Percentiles rank a stretch among this genome's conserved stretches.
Evolutionary conservation across 2,113 vertebrate species (phyloP).

Genomic region (Fulica atra): DNA sequence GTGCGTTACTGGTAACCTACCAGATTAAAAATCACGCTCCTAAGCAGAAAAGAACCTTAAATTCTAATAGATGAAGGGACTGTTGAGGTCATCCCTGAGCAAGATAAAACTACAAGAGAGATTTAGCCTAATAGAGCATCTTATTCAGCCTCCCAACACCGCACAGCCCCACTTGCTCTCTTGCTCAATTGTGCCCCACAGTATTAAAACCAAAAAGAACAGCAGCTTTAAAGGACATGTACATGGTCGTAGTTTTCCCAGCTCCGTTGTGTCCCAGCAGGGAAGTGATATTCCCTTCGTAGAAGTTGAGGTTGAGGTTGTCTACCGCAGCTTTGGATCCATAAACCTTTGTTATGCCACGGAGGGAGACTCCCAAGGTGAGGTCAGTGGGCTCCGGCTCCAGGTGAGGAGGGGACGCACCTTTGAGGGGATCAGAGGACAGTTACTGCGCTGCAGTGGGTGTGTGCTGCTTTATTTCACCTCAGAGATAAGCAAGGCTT

Average conservation of each 20-base stretch:
- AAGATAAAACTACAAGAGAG: not conserved
- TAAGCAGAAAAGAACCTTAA: not conserved
- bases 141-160: not conserved
- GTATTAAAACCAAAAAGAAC: not conserved
- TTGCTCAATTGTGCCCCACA: not conserved
- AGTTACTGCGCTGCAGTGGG: not conserved
- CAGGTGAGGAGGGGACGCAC: conserved; percentile 71
- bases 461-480: not conserved
- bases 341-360: conserved; percentile 90
- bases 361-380: conserved; percentile 86
- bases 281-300: conserved; percentile 92
- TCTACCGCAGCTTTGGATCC: conserved; percentile 85
- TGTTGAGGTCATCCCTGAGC: not conserved
- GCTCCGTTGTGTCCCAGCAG: conserved; percentile 96
- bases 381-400: conserved; percentile 84
- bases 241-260: conserved; percentile 98
- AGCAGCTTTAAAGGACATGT: conserved; percentile 17
- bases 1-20: not conserved
- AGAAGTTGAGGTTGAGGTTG: conserved; percentile 91
- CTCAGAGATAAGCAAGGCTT: not conserved
- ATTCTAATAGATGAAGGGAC: not conserved
- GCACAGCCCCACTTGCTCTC: not conserved
- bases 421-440: conserved; percentile 15
- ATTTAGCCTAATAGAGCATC: not conserved
- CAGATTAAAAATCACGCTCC: not conserved